A percentile compares a stretch with the other conserved stretches of the same genome.
Conservation (phyloP, 2,797 vertebrate species). For the Furcifer pardalis region DNA sequence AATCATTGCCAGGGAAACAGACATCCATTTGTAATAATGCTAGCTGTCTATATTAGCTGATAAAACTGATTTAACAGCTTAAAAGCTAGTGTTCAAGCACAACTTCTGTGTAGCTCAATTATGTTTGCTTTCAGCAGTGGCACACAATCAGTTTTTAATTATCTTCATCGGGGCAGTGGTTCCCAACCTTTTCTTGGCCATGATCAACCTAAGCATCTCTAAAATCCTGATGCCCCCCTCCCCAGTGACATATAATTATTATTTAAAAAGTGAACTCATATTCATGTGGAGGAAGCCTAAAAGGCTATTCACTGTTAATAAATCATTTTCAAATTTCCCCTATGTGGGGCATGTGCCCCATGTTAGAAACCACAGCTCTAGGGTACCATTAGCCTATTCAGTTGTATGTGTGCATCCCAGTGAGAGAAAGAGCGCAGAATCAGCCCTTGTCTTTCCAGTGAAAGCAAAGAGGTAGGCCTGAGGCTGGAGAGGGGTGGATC, state of each 20-base stretch:
- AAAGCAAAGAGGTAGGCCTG: neutral
- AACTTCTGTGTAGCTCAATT: neutral
- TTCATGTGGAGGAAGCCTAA: no score
- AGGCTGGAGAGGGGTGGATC: no score
- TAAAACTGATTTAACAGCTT: neutral
- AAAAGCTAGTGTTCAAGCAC: neutral
- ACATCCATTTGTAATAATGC: neutral
- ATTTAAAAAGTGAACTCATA: no score
- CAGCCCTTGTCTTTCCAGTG: neutral
- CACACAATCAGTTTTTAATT: neutral
- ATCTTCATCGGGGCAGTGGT: accelerated
- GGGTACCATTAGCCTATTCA: neutral
- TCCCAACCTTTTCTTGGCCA: no score
- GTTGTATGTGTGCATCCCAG: neutral
- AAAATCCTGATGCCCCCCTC: no score
- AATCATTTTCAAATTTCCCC: no score
- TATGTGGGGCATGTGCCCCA: no score
- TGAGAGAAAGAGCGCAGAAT: neutral
- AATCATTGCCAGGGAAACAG: neutral
- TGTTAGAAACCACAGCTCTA: no score
- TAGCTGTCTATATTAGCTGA: constrained; percentile 20
- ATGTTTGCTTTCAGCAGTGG: neutral
- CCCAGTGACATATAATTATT: no score
- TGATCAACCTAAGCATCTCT: no score
- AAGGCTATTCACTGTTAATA: no score